These are phyloP conservation scores for Platycheirus rosarum DNA, from an alignment of 2,888 invertebrate genomes.

Conservation along the genomic window DNA sequence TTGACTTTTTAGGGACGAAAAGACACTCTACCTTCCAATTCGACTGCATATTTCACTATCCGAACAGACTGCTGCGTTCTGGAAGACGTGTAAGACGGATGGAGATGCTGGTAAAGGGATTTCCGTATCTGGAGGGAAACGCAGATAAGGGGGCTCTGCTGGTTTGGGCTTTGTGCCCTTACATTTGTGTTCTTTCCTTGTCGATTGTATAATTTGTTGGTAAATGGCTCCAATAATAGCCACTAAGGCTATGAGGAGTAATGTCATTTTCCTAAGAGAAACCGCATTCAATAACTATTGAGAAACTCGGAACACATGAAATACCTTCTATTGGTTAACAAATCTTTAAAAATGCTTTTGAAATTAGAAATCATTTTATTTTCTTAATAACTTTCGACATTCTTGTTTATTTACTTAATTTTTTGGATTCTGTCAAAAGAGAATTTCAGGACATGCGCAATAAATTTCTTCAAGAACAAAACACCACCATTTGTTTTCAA, in stretches of 20 bases:
- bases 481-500: conserved; percentile 32
- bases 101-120: conserved; percentile 86
- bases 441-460: conserved; percentile 48
- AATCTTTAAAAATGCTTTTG: background rate
- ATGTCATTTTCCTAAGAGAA: background rate
- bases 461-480: background rate
- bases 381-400: too few species aligned
- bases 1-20: background rate
- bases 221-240: conserved; percentile 3
- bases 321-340: conserved; percentile 9
- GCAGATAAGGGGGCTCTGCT: conserved; percentile 19
- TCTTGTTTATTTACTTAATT: background rate
- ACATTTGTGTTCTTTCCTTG: conserved; percentile 51
- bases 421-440: conserved; percentile 14
- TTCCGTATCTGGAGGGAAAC: conserved; percentile 86
- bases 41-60: conserved; percentile 90
- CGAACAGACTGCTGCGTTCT: conserved; percentile 89
- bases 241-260: conserved; percentile 4
- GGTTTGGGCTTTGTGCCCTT: conserved; percentile 33
- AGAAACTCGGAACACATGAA: background rate
- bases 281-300: background rate
- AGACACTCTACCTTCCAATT: conserved; percentile 87
- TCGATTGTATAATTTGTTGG: background rate
- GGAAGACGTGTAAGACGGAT: conserved; percentile 87
- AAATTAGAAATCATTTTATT: too few species aligned